Evolutionary conservation across 2,797 vertebrate genomes (phyloP).

Genomic region (Coranthus polyacanthus): DNA sequence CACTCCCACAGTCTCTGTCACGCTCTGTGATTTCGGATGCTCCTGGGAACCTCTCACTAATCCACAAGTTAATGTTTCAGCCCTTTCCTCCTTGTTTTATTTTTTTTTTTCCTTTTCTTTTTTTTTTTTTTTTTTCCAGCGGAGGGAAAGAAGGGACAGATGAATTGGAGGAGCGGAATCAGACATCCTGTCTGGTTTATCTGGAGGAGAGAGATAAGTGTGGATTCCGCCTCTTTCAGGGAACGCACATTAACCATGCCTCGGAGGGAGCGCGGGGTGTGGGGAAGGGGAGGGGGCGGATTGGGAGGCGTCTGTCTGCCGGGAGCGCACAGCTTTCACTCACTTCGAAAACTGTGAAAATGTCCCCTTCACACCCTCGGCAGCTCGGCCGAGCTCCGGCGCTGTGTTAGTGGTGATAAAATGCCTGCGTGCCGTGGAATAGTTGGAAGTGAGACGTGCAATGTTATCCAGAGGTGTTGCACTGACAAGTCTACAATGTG

Average conservation of each 20-base stretch:
- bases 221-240: slow-evolving; percentile 67
- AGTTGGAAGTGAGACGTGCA: slow-evolving; percentile 60
- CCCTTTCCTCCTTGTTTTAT: slow-evolving; percentile 34
- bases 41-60: slow-evolving; percentile 71
- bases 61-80: slow-evolving; percentile 67
- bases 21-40: slow-evolving; percentile 65
- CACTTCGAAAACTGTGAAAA: slow-evolving; percentile 79
- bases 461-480: slow-evolving; percentile 70
- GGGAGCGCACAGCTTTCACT: slow-evolving; percentile 75
- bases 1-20: slow-evolving; percentile 78
- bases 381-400: slow-evolving; percentile 43
- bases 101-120: slow-evolving; percentile 26
- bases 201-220: slow-evolving; percentile 82
- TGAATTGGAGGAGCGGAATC: slow-evolving; percentile 69
- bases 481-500: slow-evolving; percentile 71
- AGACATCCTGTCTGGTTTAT: slow-evolving; percentile 77
- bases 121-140: slow-evolving; percentile 25
- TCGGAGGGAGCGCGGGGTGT: slow-evolving; percentile 65
- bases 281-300: slow-evolving; percentile 31
- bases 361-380: slow-evolving; percentile 66
- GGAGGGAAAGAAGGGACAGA: slow-evolving; percentile 32
- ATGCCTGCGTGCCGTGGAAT: slow-evolving; percentile 39
- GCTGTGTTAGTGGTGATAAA: slow-evolving; percentile 54
- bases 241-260: slow-evolving; percentile 76
- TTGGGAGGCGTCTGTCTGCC: slow-evolving; percentile 63